Evolutionary conservation across 2,113 vertebrate species (phyloP), one percentile per base, ranked within the genome.

Genomic region (Platysternon megacephalum): DNA sequence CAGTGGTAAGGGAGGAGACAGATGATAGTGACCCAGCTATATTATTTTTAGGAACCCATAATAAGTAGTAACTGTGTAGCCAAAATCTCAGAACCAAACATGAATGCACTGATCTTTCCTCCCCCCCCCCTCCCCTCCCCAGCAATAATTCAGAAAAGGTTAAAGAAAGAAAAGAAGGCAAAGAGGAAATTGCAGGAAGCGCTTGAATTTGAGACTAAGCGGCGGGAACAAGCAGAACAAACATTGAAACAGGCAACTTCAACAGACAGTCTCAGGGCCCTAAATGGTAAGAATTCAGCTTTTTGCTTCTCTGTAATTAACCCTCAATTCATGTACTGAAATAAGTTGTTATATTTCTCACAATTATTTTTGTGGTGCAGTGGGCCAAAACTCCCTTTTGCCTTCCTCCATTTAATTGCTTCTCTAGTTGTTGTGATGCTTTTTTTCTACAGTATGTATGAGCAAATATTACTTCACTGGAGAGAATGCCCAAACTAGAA

Each of bases 141-240:
- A 99, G 99, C 99, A 93, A 99, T 99, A 98, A 98, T 99, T 98
- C 99, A 99, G 98, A 99, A 99, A 94, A 99, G 99, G 94, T 98
- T 99, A 98, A 99, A 99, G 98, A 99, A 99, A 97, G 99, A 99
- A 98, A 99, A 99, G 98, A 99, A 99, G 94, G 99, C 99, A 79
- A 99, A 99, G 98, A 99, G 99, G 99, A 99, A 99, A 99, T 99
- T 99, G 91, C 99, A 99, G 95, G 99, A 99, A 98, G 99, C 99
- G 8, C 99, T 99, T 96, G 99, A 99, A 98, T 99, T 99, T 94
- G 99, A 99, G 97, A 99, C 99, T 88, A 99, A 99, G 97, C 98
- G 99, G 94, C 98, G 99, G 95, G 99, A 99, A 93, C 99, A 99
- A 98, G 99, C 98, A 1, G 99, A 99, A 97, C 99, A 99, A 95